Percentiles rank a stretch among this genome's conserved stretches.
Evolutionary conservation across 2,113 vertebrate species (phyloP).

Genomic region (Cinclus cinclus): DNA sequence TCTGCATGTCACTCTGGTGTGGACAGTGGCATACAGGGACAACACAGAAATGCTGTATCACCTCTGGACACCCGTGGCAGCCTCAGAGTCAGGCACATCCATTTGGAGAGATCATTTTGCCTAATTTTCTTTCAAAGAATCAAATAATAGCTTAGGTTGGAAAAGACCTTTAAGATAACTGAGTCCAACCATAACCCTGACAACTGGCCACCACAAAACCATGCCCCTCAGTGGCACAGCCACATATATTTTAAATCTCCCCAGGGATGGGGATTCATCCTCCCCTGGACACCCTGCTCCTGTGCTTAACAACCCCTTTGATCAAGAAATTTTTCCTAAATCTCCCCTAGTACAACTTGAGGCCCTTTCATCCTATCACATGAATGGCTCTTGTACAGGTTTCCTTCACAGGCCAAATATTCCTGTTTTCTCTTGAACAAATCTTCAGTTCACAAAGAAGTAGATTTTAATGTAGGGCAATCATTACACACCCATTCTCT

Average conservation of each 20-base stretch:
- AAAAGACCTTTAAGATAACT: not conserved
- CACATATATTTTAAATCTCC: not conserved
- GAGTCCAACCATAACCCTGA: not conserved
- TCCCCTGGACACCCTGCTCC: not conserved
- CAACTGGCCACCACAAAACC: not conserved
- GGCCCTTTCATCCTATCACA: not conserved
- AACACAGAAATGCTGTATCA: not conserved
- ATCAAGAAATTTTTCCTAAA: not conserved
- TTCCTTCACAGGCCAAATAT: not conserved
- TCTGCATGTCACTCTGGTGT: not conserved
- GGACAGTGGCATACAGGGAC: not conserved
- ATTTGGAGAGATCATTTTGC: not conserved
- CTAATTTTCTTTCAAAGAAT: not conserved
- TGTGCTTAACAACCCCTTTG: not conserved
- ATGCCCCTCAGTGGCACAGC: not conserved
- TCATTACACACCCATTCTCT: not conserved
- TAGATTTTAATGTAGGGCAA: not conserved
- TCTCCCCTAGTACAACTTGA: not conserved
- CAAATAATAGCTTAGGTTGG: not conserved
- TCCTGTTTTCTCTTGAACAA: not conserved
- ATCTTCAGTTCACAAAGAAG: accelerated
- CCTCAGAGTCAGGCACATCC: not conserved
- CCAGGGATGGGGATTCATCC: not conserved
- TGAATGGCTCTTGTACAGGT: not conserved
- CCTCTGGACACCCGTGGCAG: not conserved